Conservation (phyloP, 1,140 invertebrate species). For the Ylistrum balloti region DNA sequence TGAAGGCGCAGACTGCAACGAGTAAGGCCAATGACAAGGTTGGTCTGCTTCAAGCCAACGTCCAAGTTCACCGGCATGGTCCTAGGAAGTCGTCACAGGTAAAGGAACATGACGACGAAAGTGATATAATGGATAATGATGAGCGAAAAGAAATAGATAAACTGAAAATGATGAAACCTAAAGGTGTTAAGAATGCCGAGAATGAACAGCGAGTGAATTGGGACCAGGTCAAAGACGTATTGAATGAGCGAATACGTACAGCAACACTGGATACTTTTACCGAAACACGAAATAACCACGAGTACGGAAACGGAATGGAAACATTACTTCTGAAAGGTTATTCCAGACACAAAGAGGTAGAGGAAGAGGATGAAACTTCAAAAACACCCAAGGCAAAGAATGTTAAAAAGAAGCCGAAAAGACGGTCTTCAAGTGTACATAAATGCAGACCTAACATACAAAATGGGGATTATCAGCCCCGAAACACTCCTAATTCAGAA, state of each 20-base stretch:
- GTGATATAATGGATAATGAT: not conserved
- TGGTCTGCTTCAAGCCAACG: not conserved
- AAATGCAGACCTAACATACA: constrained; percentile 49
- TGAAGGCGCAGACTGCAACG: not conserved
- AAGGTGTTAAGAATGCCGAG: not conserved
- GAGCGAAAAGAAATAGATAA: not conserved
- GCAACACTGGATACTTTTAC: not conserved
- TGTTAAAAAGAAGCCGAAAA: constrained; percentile 48
- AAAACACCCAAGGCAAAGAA: constrained; percentile 15
- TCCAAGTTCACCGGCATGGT: not conserved
- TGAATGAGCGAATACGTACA: not conserved
- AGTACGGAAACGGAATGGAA: constrained; percentile 50
- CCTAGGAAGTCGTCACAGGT: not conserved
- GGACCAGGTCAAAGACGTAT: not conserved
- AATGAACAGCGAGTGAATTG: not conserved
- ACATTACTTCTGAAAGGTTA: constrained; percentile 44
- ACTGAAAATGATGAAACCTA: not conserved
- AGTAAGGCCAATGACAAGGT: not conserved
- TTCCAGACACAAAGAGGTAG: constrained; percentile 20
- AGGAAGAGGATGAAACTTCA: constrained; percentile 22
- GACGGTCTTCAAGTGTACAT: constrained; percentile 47
- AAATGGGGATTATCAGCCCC: constrained; percentile 28
- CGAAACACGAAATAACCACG: constrained; percentile 7
- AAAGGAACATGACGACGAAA: not conserved
- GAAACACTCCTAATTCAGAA: not conserved